Percentiles rank a stretch among this genome's conserved stretches.
Evolutionary conservation across 2,888 invertebrate species (phyloP).

Genomic region (Melitaea athalia): DNA sequence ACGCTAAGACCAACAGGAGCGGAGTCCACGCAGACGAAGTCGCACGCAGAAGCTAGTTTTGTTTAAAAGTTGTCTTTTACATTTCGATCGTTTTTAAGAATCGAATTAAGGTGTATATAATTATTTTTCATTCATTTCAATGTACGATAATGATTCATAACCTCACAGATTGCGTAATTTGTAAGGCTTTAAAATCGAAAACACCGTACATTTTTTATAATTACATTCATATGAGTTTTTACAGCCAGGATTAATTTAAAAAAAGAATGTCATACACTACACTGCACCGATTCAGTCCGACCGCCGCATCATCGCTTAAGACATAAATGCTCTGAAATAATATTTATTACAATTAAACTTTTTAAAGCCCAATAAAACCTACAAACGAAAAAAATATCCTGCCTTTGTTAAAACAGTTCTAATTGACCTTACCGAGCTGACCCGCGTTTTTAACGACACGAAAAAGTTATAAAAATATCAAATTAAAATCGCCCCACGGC

Average conservation of each 20-base stretch:
- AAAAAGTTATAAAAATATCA: conserved; percentile 51
- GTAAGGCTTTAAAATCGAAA: not conserved
- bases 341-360: conserved; percentile 65
- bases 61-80: not conserved
- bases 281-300: not conserved
- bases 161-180: not conserved
- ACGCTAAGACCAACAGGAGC: too few relatives aligned
- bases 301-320: conserved; percentile 42
- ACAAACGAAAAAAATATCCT: conserved; percentile 55
- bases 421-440: conserved; percentile 62
- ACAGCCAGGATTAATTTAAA: not conserved
- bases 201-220: not conserved
- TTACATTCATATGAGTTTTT: conserved; percentile 1
- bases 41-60: too few relatives aligned
- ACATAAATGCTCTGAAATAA: conserved; percentile 50
- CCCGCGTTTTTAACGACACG: conserved; percentile 60
- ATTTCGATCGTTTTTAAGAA: not conserved
- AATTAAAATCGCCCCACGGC: conserved; percentile 58
- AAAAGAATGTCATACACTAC: not conserved
- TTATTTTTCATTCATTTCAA: not conserved
- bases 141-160: not conserved
- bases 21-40: too few relatives aligned
- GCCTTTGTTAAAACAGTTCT: conserved; percentile 62
- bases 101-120: not conserved
- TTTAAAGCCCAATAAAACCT: conserved; percentile 61